Conservation (phyloP, 2,888 invertebrate species). For the Sepioteuthis lessoniana region DNA sequence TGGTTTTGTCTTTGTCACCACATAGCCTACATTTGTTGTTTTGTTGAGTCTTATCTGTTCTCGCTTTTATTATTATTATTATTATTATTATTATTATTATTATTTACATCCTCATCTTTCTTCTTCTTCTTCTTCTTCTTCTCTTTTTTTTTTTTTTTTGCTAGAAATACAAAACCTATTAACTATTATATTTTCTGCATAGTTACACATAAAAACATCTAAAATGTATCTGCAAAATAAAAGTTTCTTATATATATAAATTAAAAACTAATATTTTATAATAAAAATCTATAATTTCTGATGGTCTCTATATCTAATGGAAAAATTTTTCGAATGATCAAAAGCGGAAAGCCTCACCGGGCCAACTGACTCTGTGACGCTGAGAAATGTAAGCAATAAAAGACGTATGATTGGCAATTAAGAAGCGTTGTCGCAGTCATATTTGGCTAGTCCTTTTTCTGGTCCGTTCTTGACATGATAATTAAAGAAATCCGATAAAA, state of each 20-base stretch:
- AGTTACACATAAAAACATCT: no score
- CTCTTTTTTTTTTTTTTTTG: no score
- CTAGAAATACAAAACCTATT: no score
- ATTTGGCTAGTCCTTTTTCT: not conserved
- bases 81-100: no score
- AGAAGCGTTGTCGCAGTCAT: not conserved
- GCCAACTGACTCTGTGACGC: not conserved
- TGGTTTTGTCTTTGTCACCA: no score
- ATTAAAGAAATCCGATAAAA: constrained; percentile 12
- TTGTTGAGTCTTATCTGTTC: no score
- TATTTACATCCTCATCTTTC: no score
- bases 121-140: no score
- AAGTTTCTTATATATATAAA: not conserved
- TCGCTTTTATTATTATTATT: no score
- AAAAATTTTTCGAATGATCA: not conserved
- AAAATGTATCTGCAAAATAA: no score
- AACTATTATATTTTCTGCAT: no score
- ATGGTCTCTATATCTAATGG: not conserved
- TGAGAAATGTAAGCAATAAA: not conserved
- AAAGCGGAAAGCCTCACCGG: not conserved
- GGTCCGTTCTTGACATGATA: not conserved
- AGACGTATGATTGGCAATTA: not conserved
- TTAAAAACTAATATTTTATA: not conserved
- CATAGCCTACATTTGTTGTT: no score
- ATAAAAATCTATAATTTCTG: not conserved